A percentile compares a stretch with the other conserved stretches of the same genome.
Evolutionary conservation across 37 sponge, comb jelly and placozoan species (phyloP).

Genomic region (Cladorhizidae sp.): DNA sequence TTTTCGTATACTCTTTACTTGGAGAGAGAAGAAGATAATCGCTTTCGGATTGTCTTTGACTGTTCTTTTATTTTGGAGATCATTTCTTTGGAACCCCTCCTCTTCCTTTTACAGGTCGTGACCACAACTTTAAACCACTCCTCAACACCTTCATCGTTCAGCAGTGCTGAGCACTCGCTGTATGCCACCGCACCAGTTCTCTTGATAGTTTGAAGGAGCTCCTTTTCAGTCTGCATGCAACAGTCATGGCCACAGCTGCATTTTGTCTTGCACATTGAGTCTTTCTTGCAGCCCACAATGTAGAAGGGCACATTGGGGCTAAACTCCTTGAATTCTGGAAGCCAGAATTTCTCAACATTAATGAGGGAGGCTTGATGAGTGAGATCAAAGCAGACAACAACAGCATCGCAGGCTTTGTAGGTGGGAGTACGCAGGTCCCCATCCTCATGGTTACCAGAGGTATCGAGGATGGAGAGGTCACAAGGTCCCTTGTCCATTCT

Average conservation of each 20-base stretch:
- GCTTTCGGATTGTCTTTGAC: too few relatives aligned
- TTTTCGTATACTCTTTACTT: too few relatives aligned
- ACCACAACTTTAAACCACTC: constrained; percentile 31
- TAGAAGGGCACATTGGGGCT: constrained; percentile 56
- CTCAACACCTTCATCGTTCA: constrained; percentile 35
- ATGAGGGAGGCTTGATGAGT: too few relatives aligned
- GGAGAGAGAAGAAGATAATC: too few relatives aligned
- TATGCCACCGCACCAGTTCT: constrained; percentile 60
- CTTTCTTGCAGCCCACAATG: constrained; percentile 74
- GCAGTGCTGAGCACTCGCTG: constrained; percentile 50
- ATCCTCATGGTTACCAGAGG: constrained; percentile 35
- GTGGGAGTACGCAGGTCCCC: too few relatives aligned
- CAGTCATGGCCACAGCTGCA: constrained; percentile 15
- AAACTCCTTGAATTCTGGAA: constrained; percentile 47
- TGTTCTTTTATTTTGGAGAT: too few relatives aligned
- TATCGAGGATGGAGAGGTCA: constrained; percentile 56
- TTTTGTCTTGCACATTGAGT: constrained; percentile 10
- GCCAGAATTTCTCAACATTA: constrained; percentile 55
- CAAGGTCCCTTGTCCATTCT: constrained; percentile 17
- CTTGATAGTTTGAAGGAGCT: constrained; percentile 10
- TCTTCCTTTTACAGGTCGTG: constrained; percentile 15
- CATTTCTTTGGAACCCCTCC: constrained; percentile 25
- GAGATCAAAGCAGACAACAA: too few relatives aligned
- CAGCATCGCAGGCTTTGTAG: too few relatives aligned
- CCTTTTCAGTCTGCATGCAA: too few relatives aligned